Evolutionary conservation across 2,113 vertebrate genomes (phyloP), one percentile per base, ranked within the genome.

Genomic region (Microtus richardsoni): DNA sequence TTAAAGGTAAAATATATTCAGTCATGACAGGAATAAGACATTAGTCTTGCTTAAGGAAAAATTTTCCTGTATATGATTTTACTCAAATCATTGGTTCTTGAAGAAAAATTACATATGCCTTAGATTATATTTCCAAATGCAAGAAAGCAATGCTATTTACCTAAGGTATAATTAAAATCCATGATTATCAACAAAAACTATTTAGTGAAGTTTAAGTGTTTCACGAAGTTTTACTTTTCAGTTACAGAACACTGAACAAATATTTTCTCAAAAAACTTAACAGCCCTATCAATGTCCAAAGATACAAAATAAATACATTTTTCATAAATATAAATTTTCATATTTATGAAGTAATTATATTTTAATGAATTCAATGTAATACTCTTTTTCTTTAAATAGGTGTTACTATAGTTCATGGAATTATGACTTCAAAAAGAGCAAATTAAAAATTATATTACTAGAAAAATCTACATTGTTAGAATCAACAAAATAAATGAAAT

Each of bases 331-430:
- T 73, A 94, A 88, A 60, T 85, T 84, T 49, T 17, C 3, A 91
- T 0, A 77, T 83, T 95, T 21, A 78, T 66, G 58, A 92, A 95
- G 77, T 5, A 89, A 79, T 10, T 90, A 0, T 41, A 96, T 80
- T 93, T 88, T 49, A 96, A 94, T 93, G 87, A 96, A 88, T 82
- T 9, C 0, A 21, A 86, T 66, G 26, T 89, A 89, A 79, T 74
- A 41, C 28, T 4, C 49, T 86, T 96, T 60, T 19, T 75, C 39
- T 93, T 95, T 85, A 93, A 94, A 70, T 26, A 28, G 68, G 75
- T 49, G 7, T 71, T 21, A 92, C 78, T 79, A 70, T 16, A 58
- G 41, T 36, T 94, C 28, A 86, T 7, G 0, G 80, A 93, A 88
- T 47, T 75, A 89, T 58, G 39, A 54, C 73, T 70, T 71, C 36